A percentile compares a stretch with the other conserved stretches of the same genome.
Evolutionary conservation across 2,888 invertebrate species (phyloP).

Genomic region (Andrena praecox): DNA sequence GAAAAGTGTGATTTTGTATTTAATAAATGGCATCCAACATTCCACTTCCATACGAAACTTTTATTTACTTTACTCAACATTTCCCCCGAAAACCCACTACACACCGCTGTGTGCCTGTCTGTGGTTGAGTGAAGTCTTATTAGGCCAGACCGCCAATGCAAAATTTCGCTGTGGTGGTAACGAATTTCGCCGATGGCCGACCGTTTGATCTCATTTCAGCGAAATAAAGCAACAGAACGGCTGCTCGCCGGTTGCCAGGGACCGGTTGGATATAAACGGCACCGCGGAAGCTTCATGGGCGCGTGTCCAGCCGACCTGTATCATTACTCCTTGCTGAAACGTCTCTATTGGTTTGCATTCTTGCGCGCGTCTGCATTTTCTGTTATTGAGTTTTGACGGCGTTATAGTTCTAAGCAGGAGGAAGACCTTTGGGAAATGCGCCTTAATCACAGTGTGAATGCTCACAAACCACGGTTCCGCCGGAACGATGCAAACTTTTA

Average conservation of each 20-base stretch:
- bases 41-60: no score
- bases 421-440: not conserved
- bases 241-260: conserved; percentile 61
- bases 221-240: conserved; percentile 65
- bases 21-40: no score
- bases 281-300: conserved; percentile 75
- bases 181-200: conserved; percentile 72
- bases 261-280: conserved; percentile 74
- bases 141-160: conserved; percentile 28
- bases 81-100: not conserved
- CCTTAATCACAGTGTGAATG: no score
- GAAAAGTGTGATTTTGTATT: no score
- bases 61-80: not conserved
- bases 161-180: conserved; percentile 49
- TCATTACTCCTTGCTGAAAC: conserved; percentile 75
- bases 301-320: conserved; percentile 76
- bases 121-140: conserved; percentile 48
- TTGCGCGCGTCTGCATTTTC: conserved; percentile 18
- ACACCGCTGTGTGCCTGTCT: not conserved
- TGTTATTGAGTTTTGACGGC: not conserved
- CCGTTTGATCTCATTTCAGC: conserved; percentile 75
- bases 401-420: not conserved
- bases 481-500: not conserved
- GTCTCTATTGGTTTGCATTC: conserved; percentile 69
- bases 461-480: no score